Evolutionary conservation across 2,797 vertebrate genomes (phyloP).

Genomic region (Rhincodon typus): DNA sequence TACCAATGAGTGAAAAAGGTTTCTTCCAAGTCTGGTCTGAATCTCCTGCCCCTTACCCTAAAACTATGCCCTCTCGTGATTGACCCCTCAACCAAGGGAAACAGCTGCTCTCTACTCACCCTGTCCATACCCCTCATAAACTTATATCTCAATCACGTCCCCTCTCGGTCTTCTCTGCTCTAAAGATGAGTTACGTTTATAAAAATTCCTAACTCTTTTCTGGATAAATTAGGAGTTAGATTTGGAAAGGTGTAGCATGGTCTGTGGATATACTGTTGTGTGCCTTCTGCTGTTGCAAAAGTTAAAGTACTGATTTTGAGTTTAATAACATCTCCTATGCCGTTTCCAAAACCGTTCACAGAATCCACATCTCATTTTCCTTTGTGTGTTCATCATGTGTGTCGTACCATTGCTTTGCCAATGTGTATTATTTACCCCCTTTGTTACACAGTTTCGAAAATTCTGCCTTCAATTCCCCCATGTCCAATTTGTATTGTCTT

Average conservation of each 20-base stretch:
- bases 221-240: background rate
- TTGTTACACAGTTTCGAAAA: background rate
- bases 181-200: background rate
- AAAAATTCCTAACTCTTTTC: background rate
- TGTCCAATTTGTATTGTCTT: background rate
- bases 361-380: background rate
- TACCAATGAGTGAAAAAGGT: no score
- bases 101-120: no score
- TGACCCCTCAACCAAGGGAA: no score
- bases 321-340: background rate
- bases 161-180: no score
- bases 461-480: background rate
- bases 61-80: no score
- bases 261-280: background rate
- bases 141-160: no score
- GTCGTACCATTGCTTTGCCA: background rate
- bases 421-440: background rate
- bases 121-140: no score
- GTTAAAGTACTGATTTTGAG: background rate
- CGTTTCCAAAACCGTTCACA: background rate
- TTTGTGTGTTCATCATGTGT: background rate
- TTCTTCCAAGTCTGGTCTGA: no score
- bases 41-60: no score
- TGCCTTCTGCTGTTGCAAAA: background rate
- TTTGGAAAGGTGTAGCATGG: background rate